These are phyloP conservation scores for Hippopotamus amphibius DNA, from an alignment of 2,113 vertebrate genomes.

Conservation along the genomic window DNA sequence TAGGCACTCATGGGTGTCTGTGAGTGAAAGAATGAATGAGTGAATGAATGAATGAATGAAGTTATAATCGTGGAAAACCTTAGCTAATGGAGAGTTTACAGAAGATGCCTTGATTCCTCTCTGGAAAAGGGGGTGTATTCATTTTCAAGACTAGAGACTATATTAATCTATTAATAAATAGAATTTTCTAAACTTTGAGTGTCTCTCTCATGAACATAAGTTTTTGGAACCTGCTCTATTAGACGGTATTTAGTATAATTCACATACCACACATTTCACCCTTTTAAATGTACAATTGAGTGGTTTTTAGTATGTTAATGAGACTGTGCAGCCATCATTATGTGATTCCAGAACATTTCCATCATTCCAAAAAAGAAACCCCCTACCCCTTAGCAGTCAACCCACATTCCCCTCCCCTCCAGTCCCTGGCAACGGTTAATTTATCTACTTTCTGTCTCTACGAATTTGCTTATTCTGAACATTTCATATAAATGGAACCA, in stretches of 20 bases:
- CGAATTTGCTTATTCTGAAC: slow-evolving; percentile 18
- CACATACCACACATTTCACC: neutral
- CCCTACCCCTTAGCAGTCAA: neutral
- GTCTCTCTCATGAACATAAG: neutral
- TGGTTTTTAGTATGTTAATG: neutral
- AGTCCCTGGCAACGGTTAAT: neutral
- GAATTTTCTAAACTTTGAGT: slow-evolving; percentile 37
- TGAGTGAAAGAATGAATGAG: neutral
- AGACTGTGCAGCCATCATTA: neutral
- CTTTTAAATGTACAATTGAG: neutral
- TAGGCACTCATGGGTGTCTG: neutral
- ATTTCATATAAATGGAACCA: slow-evolving; percentile 50
- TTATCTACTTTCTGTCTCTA: slow-evolving; percentile 1
- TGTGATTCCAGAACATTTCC: slow-evolving; percentile 34
- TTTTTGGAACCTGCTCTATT: slow-evolving; percentile 3
- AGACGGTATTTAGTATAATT: neutral
- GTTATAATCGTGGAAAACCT: neutral
- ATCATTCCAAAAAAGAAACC: neutral
- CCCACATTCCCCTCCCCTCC: neutral
- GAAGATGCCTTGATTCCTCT: neutral
- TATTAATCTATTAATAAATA: neutral
- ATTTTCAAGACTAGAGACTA: neutral
- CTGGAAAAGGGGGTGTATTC: neutral
- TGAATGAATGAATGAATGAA: neutral
- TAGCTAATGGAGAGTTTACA: neutral